Conservation (phyloP, 2,888 invertebrate genomes). For the Furcula furcula region DNA sequence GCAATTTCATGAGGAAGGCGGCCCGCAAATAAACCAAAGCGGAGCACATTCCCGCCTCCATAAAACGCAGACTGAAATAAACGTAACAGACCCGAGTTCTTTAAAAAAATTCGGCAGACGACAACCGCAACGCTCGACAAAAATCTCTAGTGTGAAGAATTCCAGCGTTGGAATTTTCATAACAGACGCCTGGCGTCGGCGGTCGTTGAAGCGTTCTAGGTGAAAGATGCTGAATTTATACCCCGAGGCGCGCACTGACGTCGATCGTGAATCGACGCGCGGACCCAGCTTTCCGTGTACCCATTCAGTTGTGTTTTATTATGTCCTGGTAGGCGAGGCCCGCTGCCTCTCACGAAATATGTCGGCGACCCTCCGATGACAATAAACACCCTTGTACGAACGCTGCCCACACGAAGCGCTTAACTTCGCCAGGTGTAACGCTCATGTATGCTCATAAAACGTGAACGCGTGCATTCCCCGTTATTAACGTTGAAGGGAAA, state of each 20-base stretch:
- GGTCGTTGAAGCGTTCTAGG: slow-evolving; percentile 60
- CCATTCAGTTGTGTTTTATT: slow-evolving; percentile 54
- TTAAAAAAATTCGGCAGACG: slow-evolving; percentile 70
- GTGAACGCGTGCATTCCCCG: slow-evolving; percentile 41
- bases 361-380: slow-evolving; percentile 51
- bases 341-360: slow-evolving; percentile 50
- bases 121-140: slow-evolving; percentile 74
- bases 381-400: slow-evolving; percentile 54
- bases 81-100: slow-evolving; percentile 72
- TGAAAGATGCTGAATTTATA: slow-evolving; percentile 67
- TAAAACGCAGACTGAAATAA: slow-evolving; percentile 76
- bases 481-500: slow-evolving; percentile 44
- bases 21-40: slow-evolving; percentile 77
- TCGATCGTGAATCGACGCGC: slow-evolving; percentile 46
- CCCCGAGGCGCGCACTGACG: slow-evolving; percentile 50
- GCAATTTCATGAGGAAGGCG: slow-evolving; percentile 77
- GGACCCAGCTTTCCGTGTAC: slow-evolving; percentile 24
- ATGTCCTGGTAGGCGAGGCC: slow-evolving; percentile 40
- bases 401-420: slow-evolving; percentile 55
- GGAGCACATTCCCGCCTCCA: slow-evolving; percentile 75
- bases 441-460: slow-evolving; percentile 51
- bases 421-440: slow-evolving; percentile 60
- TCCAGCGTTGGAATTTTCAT: slow-evolving; percentile 78
- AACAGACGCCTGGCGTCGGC: slow-evolving; percentile 59
- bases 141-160: slow-evolving; percentile 76